Base-by-base conservation (phyloP, 2,797 vertebrate species). In the Pangasius krempfi region DNA sequence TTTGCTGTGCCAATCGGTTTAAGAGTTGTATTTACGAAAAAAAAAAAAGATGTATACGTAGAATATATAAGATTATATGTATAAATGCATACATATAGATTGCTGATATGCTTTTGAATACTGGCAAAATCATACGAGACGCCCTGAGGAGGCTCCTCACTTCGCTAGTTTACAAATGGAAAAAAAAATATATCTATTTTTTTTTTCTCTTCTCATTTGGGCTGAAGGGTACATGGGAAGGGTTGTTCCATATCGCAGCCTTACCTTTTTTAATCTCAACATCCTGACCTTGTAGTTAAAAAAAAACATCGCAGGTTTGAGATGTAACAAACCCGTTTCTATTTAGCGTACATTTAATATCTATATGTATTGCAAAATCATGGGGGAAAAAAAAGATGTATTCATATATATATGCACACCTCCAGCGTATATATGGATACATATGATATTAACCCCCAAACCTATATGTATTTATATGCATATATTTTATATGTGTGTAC, bases 61-160 rank as follows among this genome's bases (percentile, higher is more conserved):
- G 73, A 93, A 95, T 96, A 95, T 96, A 95, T 93, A 93, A 95
- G 95, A 95, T 94, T 94, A 94, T 94, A 93, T 96, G 94, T 96
- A 94, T 95, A 95, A 95, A 95, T 94, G 92, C 92, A 92, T 91
- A 96, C 94, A 95, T 95, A 96, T 95, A 96, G 95, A 96, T 96
- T 96, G 97, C 97, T 97, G 98, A 97, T 97, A 96, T 96, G 98
- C 98, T 99, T 99, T 98, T 97, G 97, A 96, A 96, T 96, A 96
- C 97, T 97, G 86, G 92, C 97, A 97, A 97, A 98, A 97, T 97
- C 97, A 97, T 97, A 98, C 98, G 96, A 91, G 94, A 96, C 85
- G 95, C 92, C 94, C 94, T 94, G 94, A 89, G 90, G 92, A 82
- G 95, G 95, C 93, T 93, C 93, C 93, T 96, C 95, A 95, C 95